These are phyloP conservation scores for Alcedo quadribrachys DNA, from an alignment of 2,797 vertebrate species.

Conservation along the genomic window DNA sequence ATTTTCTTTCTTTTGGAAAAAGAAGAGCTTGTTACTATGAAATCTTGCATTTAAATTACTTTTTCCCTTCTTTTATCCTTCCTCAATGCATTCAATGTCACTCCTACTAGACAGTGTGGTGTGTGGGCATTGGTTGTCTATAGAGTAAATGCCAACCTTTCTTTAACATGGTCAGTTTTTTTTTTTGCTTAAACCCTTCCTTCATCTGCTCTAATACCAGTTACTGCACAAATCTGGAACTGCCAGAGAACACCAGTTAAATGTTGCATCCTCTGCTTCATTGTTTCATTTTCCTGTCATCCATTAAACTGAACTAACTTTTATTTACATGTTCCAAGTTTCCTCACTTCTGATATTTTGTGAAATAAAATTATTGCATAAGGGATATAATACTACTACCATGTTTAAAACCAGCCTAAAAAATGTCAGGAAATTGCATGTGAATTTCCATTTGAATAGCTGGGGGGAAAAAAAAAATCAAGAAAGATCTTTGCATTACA, in stretches of 20 bases:
- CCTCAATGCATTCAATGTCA: background rate
- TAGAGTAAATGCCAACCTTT: background rate
- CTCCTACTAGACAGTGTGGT: background rate
- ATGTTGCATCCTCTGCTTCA: background rate
- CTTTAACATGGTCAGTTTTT: rapidly evolving
- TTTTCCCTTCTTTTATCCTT: background rate
- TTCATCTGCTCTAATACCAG: background rate
- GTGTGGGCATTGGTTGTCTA: background rate
- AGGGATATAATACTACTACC: background rate
- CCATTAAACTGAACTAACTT: rapidly evolving
- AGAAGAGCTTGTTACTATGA: background rate
- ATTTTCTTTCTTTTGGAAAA: background rate
- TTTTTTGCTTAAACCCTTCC: background rate
- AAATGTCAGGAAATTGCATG: background rate
- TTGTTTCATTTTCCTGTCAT: background rate
- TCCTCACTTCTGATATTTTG: background rate
- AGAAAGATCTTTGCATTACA: background rate
- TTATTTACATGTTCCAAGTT: background rate
- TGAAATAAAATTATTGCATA: background rate
- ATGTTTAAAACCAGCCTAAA: background rate
- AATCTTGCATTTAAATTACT: background rate
- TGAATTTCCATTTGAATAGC: background rate
- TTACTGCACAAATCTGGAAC: background rate
- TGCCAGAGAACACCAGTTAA: background rate
- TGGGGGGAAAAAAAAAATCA: background rate